These are phyloP conservation scores for Poecilobothrus nobilitatus DNA, from an alignment of 2,888 invertebrate species.

Conservation along the genomic window DNA sequence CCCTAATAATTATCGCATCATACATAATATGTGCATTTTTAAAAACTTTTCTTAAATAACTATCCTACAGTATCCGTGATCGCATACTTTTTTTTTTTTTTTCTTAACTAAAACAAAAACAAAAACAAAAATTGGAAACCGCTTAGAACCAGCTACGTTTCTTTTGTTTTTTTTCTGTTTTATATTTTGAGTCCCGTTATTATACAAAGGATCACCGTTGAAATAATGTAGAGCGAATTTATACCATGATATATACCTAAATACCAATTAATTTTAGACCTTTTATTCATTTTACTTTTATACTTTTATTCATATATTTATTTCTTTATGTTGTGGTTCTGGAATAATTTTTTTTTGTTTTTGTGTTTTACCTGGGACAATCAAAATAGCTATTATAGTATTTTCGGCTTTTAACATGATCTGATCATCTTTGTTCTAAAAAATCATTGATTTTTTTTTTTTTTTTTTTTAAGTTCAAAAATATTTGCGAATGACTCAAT, in stretches of 20 bases:
- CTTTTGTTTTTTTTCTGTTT: not conserved
- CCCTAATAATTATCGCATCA: constrained; percentile 1
- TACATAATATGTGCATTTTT: not conserved
- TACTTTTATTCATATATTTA: too few species aligned
- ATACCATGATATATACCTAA: not conserved
- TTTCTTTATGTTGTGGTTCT: too few species aligned
- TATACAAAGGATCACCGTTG: not conserved
- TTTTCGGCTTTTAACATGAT: too few species aligned
- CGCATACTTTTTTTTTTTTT: not conserved
- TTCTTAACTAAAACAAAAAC: not conserved
- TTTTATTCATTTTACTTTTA: too few species aligned
- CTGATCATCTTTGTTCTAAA: too few species aligned
- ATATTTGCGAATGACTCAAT: too few species aligned
- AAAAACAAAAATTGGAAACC: not conserved
- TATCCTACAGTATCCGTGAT: constrained; percentile 6
- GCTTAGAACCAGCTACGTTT: not conserved
- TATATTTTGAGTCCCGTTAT: not conserved
- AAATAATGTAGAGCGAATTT: constrained; percentile 3
- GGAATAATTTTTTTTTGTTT: too few species aligned
- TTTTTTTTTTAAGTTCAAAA: too few species aligned
- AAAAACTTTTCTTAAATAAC: not conserved
- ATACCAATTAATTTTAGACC: too few species aligned
- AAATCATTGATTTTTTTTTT: too few species aligned
- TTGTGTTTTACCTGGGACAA: too few species aligned
- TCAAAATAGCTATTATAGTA: too few species aligned